Percentiles rank a stretch among this genome's conserved stretches.
Evolutionary conservation across 2,888 invertebrate species (phyloP).

Genomic region (Lasioglossum oenotherae): DNA sequence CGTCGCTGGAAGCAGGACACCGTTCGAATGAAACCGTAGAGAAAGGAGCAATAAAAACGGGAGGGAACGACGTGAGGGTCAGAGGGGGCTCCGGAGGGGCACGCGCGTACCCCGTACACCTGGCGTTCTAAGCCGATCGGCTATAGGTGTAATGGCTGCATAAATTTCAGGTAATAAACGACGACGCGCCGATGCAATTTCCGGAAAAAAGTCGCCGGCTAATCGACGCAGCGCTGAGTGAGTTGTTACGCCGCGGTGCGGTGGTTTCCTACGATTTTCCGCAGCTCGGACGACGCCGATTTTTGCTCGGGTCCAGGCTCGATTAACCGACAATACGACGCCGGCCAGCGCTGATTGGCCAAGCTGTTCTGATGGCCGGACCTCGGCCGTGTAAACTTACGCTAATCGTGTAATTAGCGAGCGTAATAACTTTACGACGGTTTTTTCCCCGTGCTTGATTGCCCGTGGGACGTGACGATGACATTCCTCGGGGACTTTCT

Average conservation of each 20-base stretch:
- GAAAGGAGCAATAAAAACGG: slow-evolving; percentile 47
- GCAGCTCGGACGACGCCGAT: background rate
- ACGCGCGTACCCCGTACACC: slow-evolving; percentile 62
- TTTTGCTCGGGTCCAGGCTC: background rate
- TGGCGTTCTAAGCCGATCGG: slow-evolving; percentile 50
- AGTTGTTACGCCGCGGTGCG: slow-evolving; percentile 31
- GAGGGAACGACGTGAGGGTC: slow-evolving; percentile 66
- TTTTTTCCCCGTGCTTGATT: background rate
- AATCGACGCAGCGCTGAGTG: slow-evolving; percentile 44
- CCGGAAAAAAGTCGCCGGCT: slow-evolving; percentile 48
- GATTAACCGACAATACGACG: background rate
- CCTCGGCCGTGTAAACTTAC: background rate
- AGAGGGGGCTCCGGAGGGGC: slow-evolving; percentile 42
- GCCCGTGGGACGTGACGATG: background rate
- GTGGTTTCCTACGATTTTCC: slow-evolving; percentile 17
- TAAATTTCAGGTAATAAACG: slow-evolving; percentile 68
- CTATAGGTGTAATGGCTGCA: slow-evolving; percentile 56
- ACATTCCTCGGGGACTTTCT: background rate
- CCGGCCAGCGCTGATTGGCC: slow-evolving; percentile 10
- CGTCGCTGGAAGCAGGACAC: background rate
- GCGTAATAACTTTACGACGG: background rate
- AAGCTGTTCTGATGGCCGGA: background rate
- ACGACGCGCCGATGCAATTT: slow-evolving; percentile 48
- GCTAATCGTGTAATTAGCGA: slow-evolving; percentile 21
- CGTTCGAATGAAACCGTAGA: slow-evolving; percentile 21